These are phyloP conservation scores for Pseudoips prasinana DNA, from an alignment of 2,888 invertebrate species.

Conservation along the genomic window DNA sequence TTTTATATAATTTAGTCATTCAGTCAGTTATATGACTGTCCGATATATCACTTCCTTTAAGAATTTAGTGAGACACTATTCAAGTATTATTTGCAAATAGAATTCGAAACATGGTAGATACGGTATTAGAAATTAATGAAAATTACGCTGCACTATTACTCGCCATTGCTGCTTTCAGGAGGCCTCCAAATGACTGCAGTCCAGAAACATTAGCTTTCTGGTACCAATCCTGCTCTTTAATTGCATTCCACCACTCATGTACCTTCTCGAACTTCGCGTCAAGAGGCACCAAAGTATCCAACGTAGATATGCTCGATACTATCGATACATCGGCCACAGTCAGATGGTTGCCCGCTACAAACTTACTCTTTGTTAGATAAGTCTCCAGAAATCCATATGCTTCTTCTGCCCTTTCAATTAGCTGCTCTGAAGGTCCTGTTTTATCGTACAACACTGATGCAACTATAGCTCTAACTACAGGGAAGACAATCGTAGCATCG, in stretches of 20 bases:
- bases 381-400: slow-evolving; percentile 42
- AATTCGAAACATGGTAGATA: too few relatives aligned
- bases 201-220: slow-evolving; percentile 41
- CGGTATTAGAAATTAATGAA: too few relatives aligned
- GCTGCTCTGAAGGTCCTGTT: slow-evolving; percentile 24
- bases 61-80: too few relatives aligned
- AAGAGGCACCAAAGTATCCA: slow-evolving; percentile 36
- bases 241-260: slow-evolving; percentile 33
- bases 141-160: slow-evolving; percentile 8
- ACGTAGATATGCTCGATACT: slow-evolving; percentile 37
- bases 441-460: slow-evolving; percentile 13
- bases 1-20: too few relatives aligned
- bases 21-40: too few relatives aligned
- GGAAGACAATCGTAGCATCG: slow-evolving; percentile 38
- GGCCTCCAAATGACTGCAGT: slow-evolving; percentile 13
- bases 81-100: too few relatives aligned
- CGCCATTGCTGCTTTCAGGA: slow-evolving; percentile 15
- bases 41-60: too few relatives aligned
- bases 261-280: slow-evolving; percentile 36
- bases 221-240: slow-evolving; percentile 41
- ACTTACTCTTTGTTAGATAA: slow-evolving; percentile 39
- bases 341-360: slow-evolving; percentile 36
- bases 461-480: slow-evolving; percentile 19
- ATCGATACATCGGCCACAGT: slow-evolving; percentile 49
- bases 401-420: slow-evolving; percentile 29